These are phyloP conservation scores for Ctenomys sociabilis DNA, from an alignment of 2,113 vertebrate species.

Conservation along the genomic window DNA sequence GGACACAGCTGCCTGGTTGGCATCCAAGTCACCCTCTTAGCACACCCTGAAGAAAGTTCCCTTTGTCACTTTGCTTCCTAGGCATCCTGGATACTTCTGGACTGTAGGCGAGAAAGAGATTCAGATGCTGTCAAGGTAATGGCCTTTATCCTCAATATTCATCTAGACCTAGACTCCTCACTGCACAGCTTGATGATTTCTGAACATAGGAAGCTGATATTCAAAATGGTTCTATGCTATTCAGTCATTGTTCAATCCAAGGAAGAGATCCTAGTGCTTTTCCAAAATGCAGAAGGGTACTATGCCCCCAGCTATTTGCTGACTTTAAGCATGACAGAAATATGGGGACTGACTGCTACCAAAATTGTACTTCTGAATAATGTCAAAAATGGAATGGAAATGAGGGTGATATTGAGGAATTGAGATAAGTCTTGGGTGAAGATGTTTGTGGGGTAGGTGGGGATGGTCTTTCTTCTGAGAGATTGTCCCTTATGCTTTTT, in stretches of 20 bases:
- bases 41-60: not conserved
- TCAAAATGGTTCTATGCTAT: not conserved
- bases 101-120: not conserved
- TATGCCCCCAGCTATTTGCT: too few species aligned
- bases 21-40: not conserved
- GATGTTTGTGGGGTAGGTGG: not conserved
- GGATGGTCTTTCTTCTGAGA: not conserved
- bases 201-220: not conserved
- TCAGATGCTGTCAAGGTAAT: not conserved
- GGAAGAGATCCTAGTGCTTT: not conserved
- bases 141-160: rapidly evolving
- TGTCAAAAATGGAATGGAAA: not conserved
- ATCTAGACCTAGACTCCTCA: not conserved
- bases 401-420: not conserved
- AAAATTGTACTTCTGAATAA: not conserved
- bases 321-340: not conserved
- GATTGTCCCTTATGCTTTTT: too few species aligned
- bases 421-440: not conserved
- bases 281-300: not conserved
- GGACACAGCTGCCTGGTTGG: not conserved
- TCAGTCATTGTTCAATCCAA: not conserved
- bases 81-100: not conserved
- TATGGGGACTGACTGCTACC: not conserved
- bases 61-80: not conserved
- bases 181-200: not conserved